These are phyloP conservation scores for Aplysia californica DNA, from an alignment of 1,140 invertebrate species.

Conservation along the genomic window DNA sequence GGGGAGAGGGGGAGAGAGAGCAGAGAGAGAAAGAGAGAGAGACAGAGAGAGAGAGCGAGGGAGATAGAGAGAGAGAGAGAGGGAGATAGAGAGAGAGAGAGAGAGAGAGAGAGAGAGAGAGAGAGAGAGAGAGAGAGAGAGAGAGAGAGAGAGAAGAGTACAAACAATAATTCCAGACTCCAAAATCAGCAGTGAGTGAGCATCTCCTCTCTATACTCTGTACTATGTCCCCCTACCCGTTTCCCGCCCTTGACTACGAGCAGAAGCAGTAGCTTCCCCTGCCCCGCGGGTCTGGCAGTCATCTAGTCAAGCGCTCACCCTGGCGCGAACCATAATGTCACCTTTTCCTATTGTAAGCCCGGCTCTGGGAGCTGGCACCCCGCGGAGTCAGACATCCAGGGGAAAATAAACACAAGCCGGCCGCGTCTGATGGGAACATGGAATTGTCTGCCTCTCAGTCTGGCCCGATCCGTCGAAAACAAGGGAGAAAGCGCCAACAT, in stretches of 20 bases:
- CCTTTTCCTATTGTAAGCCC: neutral
- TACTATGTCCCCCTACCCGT: neutral
- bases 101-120: neutral
- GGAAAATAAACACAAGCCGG: neutral
- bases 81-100: too few species aligned
- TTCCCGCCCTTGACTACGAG: neutral
- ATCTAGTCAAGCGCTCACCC: neutral
- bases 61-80: too few species aligned
- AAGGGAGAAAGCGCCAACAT: neutral
- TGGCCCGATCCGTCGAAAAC: neutral
- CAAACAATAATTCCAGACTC: neutral
- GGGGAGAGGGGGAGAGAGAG: neutral
- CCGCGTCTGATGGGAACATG: too few species aligned
- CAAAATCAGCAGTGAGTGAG: too few species aligned
- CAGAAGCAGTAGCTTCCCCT: neutral
- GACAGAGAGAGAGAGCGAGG: too few species aligned
- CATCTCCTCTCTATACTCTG: neutral
- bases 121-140: slow-evolving; percentile 22
- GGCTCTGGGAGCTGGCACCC: neutral
- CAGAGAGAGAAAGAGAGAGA: too few species aligned
- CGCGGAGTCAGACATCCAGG: neutral
- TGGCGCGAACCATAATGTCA: neutral
- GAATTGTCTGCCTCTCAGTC: neutral
- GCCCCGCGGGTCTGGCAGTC: too few species aligned
- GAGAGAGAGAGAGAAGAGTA: neutral